phyloP scores from a whole-genome alignment of 2,797 vertebrate genomes.

The Trachops cirrhosus region DNA sequence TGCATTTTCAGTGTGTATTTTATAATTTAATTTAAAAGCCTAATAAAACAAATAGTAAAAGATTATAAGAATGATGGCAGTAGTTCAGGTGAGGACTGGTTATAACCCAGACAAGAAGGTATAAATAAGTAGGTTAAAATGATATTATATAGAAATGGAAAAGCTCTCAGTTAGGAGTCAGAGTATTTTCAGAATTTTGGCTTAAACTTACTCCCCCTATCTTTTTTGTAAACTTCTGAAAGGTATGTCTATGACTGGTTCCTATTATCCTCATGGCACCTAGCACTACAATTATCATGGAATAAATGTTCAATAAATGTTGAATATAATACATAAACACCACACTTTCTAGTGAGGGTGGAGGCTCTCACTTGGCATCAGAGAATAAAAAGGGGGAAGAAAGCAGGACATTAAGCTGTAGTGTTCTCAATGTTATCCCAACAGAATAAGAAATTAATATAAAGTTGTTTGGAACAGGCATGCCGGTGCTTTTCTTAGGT shows the following conservation, averaged over 20 bases:
- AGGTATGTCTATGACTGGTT: neutral
- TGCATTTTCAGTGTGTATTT: neutral
- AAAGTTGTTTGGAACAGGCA: neutral
- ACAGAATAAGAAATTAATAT: neutral
- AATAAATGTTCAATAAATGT: neutral
- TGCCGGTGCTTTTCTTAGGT: neutral
- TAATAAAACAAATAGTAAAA: neutral
- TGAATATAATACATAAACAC: neutral
- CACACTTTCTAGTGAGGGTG: neutral
- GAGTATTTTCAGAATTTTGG: neutral
- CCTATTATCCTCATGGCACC: neutral
- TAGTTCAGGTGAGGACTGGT: neutral
- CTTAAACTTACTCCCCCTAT: neutral
- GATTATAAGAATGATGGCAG: rapidly evolving
- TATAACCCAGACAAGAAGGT: neutral
- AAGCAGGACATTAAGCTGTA: neutral
- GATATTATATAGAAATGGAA: neutral
- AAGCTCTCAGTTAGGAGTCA: neutral
- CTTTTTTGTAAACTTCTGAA: neutral
- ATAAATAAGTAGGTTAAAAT: neutral
- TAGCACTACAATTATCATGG: neutral
- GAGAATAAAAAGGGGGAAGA: neutral
- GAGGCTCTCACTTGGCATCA: neutral
- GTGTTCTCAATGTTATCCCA: neutral
- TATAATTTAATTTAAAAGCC: neutral